Conservation (phyloP, 2,888 invertebrate genomes). For the Acleris emargana region DNA sequence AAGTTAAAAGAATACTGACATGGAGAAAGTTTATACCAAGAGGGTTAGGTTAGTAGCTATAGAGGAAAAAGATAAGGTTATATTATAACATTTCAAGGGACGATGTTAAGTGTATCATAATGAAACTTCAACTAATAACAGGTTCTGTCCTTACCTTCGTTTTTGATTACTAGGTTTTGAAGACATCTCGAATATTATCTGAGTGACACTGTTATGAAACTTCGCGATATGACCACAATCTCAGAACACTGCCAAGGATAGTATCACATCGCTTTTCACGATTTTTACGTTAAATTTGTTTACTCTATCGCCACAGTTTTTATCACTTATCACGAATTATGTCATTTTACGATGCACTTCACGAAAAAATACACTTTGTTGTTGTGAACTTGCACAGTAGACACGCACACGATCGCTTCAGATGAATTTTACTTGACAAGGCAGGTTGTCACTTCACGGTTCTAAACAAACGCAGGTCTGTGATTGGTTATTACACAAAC, state of each 20-base stretch:
- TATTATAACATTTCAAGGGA: neutral
- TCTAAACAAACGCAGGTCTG: neutral
- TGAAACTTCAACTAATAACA: neutral
- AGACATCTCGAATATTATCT: constrained; percentile 74
- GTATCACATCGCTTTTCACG: constrained; percentile 79
- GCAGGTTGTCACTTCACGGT: constrained; percentile 21
- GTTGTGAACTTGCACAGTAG: constrained; percentile 75
- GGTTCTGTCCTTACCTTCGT: constrained; percentile 83
- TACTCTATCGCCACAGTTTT: constrained; percentile 57
- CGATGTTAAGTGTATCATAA: neutral
- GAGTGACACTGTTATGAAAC: constrained; percentile 69
- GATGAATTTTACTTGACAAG: constrained; percentile 34
- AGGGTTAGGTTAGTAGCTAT: neutral
- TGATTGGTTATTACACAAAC: constrained; percentile 23
- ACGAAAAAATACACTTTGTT: constrained; percentile 75
- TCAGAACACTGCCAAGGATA: constrained; percentile 84
- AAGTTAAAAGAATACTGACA: too few species aligned
- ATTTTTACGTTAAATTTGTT: constrained; percentile 57
- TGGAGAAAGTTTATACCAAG: too few species aligned
- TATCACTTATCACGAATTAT: constrained; percentile 72
- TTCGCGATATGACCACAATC: constrained; percentile 81
- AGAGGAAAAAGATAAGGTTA: constrained; percentile 5
- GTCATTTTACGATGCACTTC: constrained; percentile 78
- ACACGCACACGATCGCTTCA: constrained; percentile 44
- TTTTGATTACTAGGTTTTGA: constrained; percentile 86